phyloP scores from a whole-genome alignment of 2,888 invertebrate genomes.

The Leucophenga montana region DNA sequence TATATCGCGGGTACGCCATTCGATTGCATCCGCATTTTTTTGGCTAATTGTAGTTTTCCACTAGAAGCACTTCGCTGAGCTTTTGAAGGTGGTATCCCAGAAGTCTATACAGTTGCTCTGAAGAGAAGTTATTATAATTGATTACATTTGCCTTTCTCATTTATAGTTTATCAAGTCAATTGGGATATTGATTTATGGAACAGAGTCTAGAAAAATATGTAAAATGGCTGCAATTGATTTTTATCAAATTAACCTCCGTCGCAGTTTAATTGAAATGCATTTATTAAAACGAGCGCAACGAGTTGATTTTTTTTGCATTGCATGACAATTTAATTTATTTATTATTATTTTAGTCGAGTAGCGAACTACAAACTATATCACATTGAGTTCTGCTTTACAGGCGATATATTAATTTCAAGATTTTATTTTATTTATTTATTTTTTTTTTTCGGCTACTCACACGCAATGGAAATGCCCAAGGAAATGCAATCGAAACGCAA shows the following conservation, averaged over 20 bases:
- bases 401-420: not conserved
- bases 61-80: too few relatives aligned
- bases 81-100: too few relatives aligned
- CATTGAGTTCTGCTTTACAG: too few relatives aligned
- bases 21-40: slow-evolving; percentile 4
- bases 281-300: slow-evolving; percentile 12
- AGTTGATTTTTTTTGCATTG: not conserved
- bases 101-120: too few relatives aligned
- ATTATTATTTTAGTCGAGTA: not conserved
- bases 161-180: not conserved
- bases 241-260: slow-evolving; percentile 21
- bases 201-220: not conserved
- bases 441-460: slow-evolving; percentile 2
- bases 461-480: slow-evolving; percentile 13
- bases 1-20: not conserved
- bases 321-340: slow-evolving; percentile 20
- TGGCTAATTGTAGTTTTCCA: not conserved
- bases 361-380: too few relatives aligned
- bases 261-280: slow-evolving; percentile 18
- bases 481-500: slow-evolving; percentile 13
- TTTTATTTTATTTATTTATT: not conserved
- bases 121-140: too few relatives aligned
- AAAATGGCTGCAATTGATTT: slow-evolving; percentile 11
- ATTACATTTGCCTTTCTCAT: not conserved
- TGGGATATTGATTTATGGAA: slow-evolving; percentile 10